A percentile compares a stretch with the other conserved stretches of the same genome.
Evolutionary conservation across 1,140 invertebrate species (phyloP).

Genomic region (Delia radicum): DNA sequence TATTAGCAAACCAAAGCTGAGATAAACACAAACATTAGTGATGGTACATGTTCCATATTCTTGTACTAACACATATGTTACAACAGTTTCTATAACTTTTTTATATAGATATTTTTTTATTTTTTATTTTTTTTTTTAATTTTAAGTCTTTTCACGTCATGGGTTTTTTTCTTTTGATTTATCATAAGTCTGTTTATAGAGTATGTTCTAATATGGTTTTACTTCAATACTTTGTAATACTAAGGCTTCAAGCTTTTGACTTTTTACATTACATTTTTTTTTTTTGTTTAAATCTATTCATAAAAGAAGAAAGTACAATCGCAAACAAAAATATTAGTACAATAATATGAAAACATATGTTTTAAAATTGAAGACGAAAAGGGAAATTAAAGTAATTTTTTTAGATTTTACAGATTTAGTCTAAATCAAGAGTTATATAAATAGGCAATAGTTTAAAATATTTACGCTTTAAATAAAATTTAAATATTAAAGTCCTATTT

Average conservation of each 20-base stretch:
- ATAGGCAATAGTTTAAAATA: too few species aligned
- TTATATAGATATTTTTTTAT: background rate
- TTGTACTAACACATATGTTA: background rate
- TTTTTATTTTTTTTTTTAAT: conserved; percentile 7
- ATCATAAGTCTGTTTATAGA: conserved; percentile 10
- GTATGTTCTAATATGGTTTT: background rate
- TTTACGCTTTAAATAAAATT: too few species aligned
- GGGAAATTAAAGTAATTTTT: too few species aligned
- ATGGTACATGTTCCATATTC: background rate
- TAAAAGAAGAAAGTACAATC: too few species aligned
- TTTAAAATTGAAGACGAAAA: too few species aligned
- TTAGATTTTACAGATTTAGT: too few species aligned
- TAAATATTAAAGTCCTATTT: too few species aligned
- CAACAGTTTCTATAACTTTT: conserved; percentile 15
- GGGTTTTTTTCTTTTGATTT: background rate
- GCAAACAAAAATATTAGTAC: too few species aligned
- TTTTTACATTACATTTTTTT: background rate
- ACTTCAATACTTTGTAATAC: background rate
- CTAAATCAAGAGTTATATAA: too few species aligned
- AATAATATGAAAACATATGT: too few species aligned
- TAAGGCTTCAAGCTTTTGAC: background rate
- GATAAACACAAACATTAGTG: conserved; percentile 17
- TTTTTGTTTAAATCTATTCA: too few species aligned
- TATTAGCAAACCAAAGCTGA: conserved; percentile 15
- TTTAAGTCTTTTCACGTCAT: conserved; percentile 14